Conservation (phyloP, 1,140 invertebrate genomes). For the Atopsyche davidsoni region DNA sequence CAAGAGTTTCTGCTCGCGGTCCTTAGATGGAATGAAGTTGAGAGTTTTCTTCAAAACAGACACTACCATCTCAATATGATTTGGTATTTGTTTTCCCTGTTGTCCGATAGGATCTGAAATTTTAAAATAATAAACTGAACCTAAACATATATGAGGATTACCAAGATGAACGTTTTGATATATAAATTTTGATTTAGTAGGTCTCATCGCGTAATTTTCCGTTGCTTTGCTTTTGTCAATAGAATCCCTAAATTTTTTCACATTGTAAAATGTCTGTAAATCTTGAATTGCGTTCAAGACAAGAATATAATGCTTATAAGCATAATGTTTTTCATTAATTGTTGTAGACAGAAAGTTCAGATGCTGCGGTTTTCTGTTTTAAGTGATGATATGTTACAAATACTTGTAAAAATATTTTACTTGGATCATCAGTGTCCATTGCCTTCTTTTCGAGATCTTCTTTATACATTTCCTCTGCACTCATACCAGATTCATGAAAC, state of each 20-base stretch:
- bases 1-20: constrained; percentile 47
- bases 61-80: constrained; percentile 52
- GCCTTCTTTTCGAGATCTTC: constrained; percentile 44
- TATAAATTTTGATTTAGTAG: too few species aligned
- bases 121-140: neutral
- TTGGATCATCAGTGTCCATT: constrained; percentile 31
- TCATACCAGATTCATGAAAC: constrained; percentile 38
- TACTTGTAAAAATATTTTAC: constrained; percentile 7
- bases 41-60: constrained; percentile 52
- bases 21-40: constrained; percentile 56
- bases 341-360: too few species aligned
- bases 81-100: constrained; percentile 46
- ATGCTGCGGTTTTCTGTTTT: neutral
- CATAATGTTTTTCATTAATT: too few species aligned
- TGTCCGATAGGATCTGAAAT: constrained; percentile 19
- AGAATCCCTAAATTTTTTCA: too few species aligned
- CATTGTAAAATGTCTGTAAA: too few species aligned
- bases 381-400: neutral
- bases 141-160: constrained; percentile 29
- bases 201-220: too few species aligned
- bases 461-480: constrained; percentile 49
- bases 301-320: too few species aligned
- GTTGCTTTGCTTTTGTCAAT: too few species aligned
- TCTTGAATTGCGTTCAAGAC: too few species aligned
- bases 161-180: too few species aligned